These are phyloP conservation scores for Motacilla alba DNA, from an alignment of 2,113 vertebrate genomes.

Conservation along the genomic window DNA sequence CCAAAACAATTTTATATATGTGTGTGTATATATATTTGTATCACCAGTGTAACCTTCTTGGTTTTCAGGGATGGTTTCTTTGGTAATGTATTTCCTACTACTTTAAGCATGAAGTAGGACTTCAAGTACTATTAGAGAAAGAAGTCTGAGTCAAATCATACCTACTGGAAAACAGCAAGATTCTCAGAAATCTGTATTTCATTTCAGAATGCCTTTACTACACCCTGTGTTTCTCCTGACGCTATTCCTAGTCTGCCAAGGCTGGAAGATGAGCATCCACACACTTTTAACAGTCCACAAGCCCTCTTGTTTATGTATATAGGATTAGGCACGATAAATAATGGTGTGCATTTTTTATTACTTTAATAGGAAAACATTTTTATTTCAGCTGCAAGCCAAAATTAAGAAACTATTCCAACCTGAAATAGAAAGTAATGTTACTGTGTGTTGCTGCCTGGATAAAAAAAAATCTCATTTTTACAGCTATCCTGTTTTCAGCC, in stretches of 20 bases:
- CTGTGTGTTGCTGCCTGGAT: neutral
- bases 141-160: neutral
- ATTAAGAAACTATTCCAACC: neutral
- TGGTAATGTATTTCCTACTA: neutral
- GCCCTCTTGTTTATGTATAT: neutral
- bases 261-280: neutral
- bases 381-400: neutral
- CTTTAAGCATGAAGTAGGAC: neutral
- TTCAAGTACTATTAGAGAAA: neutral
- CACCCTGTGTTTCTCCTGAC: rapidly evolving
- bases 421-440: neutral
- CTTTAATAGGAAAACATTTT: neutral
- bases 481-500: neutral
- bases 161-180: neutral
- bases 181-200: neutral
- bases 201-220: neutral
- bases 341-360: neutral
- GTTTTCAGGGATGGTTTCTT: neutral
- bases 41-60: neutral
- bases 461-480: neutral
- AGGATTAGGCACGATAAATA: neutral
- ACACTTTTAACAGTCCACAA: neutral
- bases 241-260: neutral
- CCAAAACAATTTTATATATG: neutral
- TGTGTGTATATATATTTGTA: neutral